Evolutionary conservation across 2,888 invertebrate species (phyloP), one percentile per base, ranked within the genome.

Genomic region (Venusia cambrica): DNA sequence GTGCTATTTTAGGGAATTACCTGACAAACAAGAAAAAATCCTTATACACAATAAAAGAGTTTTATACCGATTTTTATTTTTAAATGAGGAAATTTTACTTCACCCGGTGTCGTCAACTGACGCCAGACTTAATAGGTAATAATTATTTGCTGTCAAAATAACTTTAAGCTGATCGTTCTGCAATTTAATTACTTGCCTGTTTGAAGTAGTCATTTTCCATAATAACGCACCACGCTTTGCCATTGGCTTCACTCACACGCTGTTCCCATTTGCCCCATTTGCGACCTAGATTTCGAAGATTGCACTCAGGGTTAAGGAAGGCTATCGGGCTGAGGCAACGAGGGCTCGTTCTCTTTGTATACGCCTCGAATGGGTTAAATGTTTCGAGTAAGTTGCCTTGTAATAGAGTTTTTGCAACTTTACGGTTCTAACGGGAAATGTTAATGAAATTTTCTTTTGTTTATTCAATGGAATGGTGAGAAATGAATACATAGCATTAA

Each of bases 231-330:
- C n/a, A n/a, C 15, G 5, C 14, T 10, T 3, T n/a, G 5, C 16
- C 10, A 16, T 21, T 7, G 29, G 29, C 29, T 25, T 1, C 29
- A 30, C 29, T 6, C 12, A n/a, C 24, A 5, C 9, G 15, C 9
- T 10, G 8, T n/a, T 20, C 12, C 4, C 20, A 11, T 7, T 19
- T 21, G 29, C 26, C 38, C 49, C 40, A 42, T 42, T 46, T 49
- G 44, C 32, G 50, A 50, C 50, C 50, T 50, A 50, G 45, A 47
- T 50, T 41, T 47, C 10, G 46, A 41, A 40, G 47, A 45, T 40
- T 50, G 50, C 47, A 50, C 50, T 47, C 42, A 46, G 41, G 46
- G 48, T 37, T 48, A 46, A 48, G 38, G 38, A 38, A 36, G 35
- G 45, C 45, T 42, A 45, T 40, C 38, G 43, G 16, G 35, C 38